Conservation (phyloP, 2,888 invertebrate genomes). For the Amphimallon solstitiale region DNA sequence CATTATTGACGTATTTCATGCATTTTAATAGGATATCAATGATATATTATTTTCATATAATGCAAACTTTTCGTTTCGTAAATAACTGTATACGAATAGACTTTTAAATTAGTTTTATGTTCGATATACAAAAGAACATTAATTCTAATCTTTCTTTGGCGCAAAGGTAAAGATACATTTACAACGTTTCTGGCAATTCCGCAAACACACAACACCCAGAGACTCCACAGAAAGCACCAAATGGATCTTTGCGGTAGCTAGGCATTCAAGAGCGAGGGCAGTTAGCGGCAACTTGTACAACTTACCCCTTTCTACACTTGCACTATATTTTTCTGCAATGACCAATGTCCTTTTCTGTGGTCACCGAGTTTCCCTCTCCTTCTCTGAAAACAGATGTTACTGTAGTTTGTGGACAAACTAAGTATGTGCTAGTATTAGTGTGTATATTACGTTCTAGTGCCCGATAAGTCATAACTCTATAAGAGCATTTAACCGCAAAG, state of each 20-base stretch:
- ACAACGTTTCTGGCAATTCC: background rate
- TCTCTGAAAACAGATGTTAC: slow-evolving; percentile 44
- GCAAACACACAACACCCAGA: background rate
- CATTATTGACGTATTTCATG: too few species aligned
- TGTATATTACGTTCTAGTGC: slow-evolving; percentile 22
- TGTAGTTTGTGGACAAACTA: background rate
- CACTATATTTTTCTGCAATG: slow-evolving; percentile 57
- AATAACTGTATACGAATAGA: too few species aligned
- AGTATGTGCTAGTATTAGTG: slow-evolving; percentile 13
- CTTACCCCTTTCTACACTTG: slow-evolving; percentile 54
- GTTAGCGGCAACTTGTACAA: slow-evolving; percentile 56
- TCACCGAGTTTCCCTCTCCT: slow-evolving; percentile 39
- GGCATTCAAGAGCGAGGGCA: slow-evolving; percentile 53
- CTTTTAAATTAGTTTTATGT: too few species aligned
- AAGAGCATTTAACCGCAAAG: slow-evolving; percentile 42
- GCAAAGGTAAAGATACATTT: too few species aligned
- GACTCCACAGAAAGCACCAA: slow-evolving; percentile 2
- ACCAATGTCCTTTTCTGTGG: slow-evolving; percentile 49
- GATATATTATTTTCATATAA: too few species aligned
- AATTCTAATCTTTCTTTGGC: too few species aligned
- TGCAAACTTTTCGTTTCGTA: too few species aligned
- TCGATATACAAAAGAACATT: too few species aligned
- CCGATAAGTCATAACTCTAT: slow-evolving; percentile 41
- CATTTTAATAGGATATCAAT: too few species aligned
- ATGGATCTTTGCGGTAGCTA: slow-evolving; percentile 50